These are phyloP conservation scores for Poeciliopsis retropinna DNA, from an alignment of 2,113 vertebrate genomes.

Conservation along the genomic window DNA sequence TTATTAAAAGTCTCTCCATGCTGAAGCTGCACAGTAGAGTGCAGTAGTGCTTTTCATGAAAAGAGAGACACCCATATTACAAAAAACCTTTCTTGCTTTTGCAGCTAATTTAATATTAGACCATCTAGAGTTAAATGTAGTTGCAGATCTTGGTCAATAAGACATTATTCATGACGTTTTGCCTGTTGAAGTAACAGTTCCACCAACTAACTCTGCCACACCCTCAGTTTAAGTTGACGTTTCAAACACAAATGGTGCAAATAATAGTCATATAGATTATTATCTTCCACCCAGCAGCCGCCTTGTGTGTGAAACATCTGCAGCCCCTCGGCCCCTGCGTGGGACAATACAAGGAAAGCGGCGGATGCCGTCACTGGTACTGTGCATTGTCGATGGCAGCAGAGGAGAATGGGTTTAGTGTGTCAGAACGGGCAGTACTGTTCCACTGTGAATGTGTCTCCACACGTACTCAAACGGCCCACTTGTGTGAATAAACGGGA, in stretches of 20 bases:
- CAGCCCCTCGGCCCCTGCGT: slow-evolving; percentile 24
- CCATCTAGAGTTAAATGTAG: neutral
- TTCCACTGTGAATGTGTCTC: slow-evolving; percentile 45
- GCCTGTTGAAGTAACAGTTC: too few species aligned
- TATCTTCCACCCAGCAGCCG: neutral
- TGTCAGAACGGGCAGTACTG: slow-evolving; percentile 51
- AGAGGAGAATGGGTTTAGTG: slow-evolving; percentile 56
- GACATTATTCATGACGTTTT: too few species aligned
- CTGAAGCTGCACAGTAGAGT: too few species aligned
- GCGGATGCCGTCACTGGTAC: slow-evolving; percentile 58
- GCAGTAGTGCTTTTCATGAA: neutral
- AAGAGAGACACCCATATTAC: neutral
- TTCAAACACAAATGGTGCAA: neutral
- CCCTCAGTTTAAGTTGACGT: neutral
- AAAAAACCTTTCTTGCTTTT: neutral
- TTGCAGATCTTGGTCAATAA: neutral
- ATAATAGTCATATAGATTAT: neutral
- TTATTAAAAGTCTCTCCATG: too few species aligned
- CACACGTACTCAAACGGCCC: slow-evolving; percentile 58
- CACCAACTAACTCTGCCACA: neutral
- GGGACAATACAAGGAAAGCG: slow-evolving; percentile 77
- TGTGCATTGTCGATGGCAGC: slow-evolving; percentile 68
- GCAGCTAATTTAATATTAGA: neutral
- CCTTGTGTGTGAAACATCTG: slow-evolving; percentile 49
- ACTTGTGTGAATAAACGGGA: slow-evolving; percentile 64